Conservation (phyloP, 2,113 vertebrate species). For the Pantherophis guttatus region DNA sequence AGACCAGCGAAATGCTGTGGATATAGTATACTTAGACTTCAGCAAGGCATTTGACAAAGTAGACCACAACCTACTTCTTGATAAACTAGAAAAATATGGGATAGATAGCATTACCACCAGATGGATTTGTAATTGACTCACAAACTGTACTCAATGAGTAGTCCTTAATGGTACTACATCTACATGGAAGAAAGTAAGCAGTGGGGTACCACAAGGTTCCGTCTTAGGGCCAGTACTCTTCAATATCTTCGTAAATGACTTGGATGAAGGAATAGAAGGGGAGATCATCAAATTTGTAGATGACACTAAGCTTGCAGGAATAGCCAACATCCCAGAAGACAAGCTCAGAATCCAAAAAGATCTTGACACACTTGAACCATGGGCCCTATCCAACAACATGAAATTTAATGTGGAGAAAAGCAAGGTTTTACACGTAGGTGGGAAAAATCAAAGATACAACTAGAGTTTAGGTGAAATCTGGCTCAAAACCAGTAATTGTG, state of each 20-base stretch:
- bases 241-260: too few species aligned
- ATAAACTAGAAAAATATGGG: neutral
- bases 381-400: neutral
- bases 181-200: too few species aligned
- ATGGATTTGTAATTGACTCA: too few species aligned
- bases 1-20: neutral
- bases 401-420: neutral
- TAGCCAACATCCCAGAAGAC: neutral
- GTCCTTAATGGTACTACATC: too few species aligned
- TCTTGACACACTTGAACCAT: neutral
- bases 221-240: too few species aligned
- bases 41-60: neutral
- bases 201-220: too few species aligned
- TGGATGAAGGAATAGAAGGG: too few species aligned
- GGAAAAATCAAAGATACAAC: neutral
- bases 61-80: neutral
- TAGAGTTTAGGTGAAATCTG: neutral
- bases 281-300: neutral
- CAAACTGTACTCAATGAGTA: too few species aligned
- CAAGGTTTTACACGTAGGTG: neutral
- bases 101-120: neutral
- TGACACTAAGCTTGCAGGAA: neutral
- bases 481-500: neutral
- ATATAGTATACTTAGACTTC: neutral
- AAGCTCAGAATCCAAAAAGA: neutral